Conservation (phyloP, 2,888 invertebrate genomes). For the Drosophila emarginata region DNA sequence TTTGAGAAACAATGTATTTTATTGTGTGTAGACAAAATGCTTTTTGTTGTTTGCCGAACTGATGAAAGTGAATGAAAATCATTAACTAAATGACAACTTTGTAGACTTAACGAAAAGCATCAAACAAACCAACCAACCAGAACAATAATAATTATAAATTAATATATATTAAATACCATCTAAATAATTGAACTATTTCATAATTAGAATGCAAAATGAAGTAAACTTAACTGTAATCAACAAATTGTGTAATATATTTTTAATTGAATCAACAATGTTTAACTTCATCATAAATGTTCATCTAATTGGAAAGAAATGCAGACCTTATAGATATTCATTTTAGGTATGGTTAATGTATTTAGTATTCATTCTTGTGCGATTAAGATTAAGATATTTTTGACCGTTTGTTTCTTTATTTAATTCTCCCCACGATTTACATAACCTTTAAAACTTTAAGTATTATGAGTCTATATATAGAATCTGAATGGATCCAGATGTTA, state of each 20-base stretch:
- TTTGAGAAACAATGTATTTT: slow-evolving; percentile 1
- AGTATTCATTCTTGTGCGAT: too few species aligned
- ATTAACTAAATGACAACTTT: slow-evolving; percentile 54
- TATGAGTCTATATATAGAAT: too few species aligned
- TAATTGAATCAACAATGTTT: background rate
- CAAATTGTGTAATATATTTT: slow-evolving; percentile 18
- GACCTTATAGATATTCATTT: too few species aligned
- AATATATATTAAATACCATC: slow-evolving; percentile 30
- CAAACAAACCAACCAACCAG: slow-evolving; percentile 50
- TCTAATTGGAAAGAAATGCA: too few species aligned
- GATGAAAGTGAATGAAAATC: slow-evolving; percentile 31
- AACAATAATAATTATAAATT: slow-evolving; percentile 68
- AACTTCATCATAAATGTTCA: background rate
- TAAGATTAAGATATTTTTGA: too few species aligned
- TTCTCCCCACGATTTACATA: too few species aligned
- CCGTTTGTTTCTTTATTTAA: too few species aligned
- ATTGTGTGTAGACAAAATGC: slow-evolving; percentile 39
- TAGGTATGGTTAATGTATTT: too few species aligned
- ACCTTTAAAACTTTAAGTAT: too few species aligned
- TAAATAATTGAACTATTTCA: slow-evolving; percentile 36
- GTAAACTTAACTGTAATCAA: background rate
- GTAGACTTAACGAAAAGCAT: slow-evolving; percentile 58
- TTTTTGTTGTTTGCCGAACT: slow-evolving; percentile 63
- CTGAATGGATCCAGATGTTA: too few species aligned
- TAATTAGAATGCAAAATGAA: slow-evolving; percentile 9